Evolutionary conservation across 2,113 vertebrate species (phyloP).

Genomic region (Condylura cristata): DNA sequence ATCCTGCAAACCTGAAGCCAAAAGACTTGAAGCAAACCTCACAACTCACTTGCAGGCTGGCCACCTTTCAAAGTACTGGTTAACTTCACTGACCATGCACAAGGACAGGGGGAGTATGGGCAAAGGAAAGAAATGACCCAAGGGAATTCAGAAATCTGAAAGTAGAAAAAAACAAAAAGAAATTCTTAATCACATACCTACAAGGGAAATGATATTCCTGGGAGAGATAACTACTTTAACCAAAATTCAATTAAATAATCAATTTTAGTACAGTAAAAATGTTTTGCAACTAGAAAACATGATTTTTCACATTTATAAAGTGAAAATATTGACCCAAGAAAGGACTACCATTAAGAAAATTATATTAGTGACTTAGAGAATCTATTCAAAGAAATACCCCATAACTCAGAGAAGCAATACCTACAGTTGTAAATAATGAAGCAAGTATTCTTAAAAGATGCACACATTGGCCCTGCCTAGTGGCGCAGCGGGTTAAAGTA

Average conservation of each 20-base stretch:
- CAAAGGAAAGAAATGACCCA: neutral
- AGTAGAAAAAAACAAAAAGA: neutral
- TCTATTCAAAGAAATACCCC: conserved; percentile 18
- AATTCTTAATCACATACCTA: neutral
- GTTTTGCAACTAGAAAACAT: neutral
- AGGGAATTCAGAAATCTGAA: neutral
- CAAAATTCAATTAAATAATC: neutral
- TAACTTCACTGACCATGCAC: neutral
- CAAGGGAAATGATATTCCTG: neutral
- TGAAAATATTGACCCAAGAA: neutral
- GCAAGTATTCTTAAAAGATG: neutral
- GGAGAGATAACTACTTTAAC: neutral
- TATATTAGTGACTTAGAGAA: conserved; percentile 17
- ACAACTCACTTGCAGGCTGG: too few species aligned
- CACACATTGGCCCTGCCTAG: too few species aligned
- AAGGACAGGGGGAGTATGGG: neutral
- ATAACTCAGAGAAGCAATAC: neutral
- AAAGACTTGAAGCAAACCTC: neutral
- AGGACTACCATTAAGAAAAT: neutral
- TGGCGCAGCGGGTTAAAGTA: too few species aligned
- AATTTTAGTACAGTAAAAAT: neutral
- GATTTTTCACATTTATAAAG: neutral
- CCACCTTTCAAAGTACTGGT: neutral
- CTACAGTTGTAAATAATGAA: conserved; percentile 2
- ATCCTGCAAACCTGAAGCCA: neutral